A percentile compares a stretch with the other conserved stretches of the same genome.
Evolutionary conservation across 2,797 vertebrate species (phyloP).

Genomic region (Masticophis lateralis): DNA sequence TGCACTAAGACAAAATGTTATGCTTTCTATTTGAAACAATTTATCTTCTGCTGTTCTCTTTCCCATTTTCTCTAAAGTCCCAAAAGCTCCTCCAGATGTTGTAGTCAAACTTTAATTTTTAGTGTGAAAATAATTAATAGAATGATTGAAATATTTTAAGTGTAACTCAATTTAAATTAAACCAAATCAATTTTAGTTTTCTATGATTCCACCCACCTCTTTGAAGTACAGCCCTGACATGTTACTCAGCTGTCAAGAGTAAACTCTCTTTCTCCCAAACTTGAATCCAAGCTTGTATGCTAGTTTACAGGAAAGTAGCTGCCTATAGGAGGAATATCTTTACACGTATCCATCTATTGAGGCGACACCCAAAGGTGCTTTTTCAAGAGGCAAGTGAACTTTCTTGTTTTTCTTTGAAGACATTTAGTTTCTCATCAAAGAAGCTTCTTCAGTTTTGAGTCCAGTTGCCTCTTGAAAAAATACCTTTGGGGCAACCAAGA

Average conservation of each 20-base stretch:
- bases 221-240: neutral
- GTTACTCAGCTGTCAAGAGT: neutral
- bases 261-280: neutral
- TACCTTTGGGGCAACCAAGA: neutral
- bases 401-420: neutral
- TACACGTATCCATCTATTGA: neutral
- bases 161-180: neutral
- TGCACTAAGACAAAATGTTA: neutral
- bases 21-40: neutral
- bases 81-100: neutral
- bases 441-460: too few relatives aligned
- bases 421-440: neutral
- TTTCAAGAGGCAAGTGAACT: neutral
- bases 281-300: neutral
- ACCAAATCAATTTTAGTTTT: neutral
- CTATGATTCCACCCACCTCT: neutral
- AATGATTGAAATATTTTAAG: neutral
- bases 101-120: neutral
- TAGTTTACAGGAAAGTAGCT: neutral
- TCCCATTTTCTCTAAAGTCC: neutral
- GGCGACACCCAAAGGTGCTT: neutral
- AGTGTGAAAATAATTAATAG: neutral
- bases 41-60: neutral
- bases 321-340: neutral
- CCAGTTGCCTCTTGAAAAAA: too few relatives aligned